Base-by-base conservation (phyloP, 2,113 vertebrate genomes). In the Eublepharis macularius region DNA sequence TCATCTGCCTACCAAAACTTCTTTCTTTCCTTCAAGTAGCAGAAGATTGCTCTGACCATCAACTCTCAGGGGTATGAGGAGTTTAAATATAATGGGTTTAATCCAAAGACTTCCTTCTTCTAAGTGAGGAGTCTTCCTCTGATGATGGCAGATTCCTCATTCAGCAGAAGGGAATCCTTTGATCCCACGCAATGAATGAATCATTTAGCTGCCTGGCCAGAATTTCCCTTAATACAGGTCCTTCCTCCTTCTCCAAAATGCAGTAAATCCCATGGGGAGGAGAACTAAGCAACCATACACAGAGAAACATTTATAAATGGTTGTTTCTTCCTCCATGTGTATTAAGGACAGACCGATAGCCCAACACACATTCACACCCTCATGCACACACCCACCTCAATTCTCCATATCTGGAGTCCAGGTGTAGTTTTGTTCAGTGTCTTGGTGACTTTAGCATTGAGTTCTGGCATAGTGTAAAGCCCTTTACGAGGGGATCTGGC, bases 391-490 rank as follows among this genome's bases (percentile, higher is more conserved):
- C 95, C 91, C 78, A 98, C 98, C 97, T 98, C 98, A 0, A 98
- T 97, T 92, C 98, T 94, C 97, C 97, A 98, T 97, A 98, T 97
- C 92, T 98, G 97, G 83, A 98, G 51, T 34, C 98, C 98, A 0
- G 97, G 96, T 0, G 95, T 97, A 82, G 96, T 98, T 96, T 95
- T 95, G 92, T 98, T 96, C 91, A 98, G 95, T 1, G 95, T 96
- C 88, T 87, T 93, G 92, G 93, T 94, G 92, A 98, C 93, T 79
- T 96, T 94, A 75, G 88, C 1, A 19, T 88, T 97, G 92, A 97
- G 95, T 77, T 96, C 90, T 60, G 96, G 90, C 98, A 98, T 98
- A 92, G 90, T 41, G 87, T 76, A 6, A 0, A 80, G 81, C 47
- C 63, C 84, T 81, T 51, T 72, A n/a, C 19, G 73, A 73, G 74